A percentile compares a stretch with the other conserved stretches of the same genome.
These are phyloP conservation scores for Melanotaenia boesemani DNA, from an alignment of 2,797 vertebrate genomes.

Conservation along the genomic window DNA sequence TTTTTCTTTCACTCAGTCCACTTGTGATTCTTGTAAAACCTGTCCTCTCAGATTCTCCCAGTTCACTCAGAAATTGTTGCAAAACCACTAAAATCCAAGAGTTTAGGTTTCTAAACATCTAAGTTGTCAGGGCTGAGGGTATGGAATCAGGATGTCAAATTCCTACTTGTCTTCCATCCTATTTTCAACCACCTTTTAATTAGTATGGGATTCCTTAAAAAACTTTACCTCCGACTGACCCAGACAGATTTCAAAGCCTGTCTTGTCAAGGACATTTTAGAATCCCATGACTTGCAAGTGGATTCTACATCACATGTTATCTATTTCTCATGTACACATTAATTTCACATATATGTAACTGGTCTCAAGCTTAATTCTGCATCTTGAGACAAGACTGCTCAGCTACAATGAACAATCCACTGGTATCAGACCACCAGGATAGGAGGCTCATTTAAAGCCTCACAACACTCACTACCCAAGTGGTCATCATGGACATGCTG, in stretches of 20 bases:
- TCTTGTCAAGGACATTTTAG: background rate
- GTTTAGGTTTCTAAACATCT: background rate
- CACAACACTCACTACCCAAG: constrained; percentile 30
- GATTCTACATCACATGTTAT: background rate
- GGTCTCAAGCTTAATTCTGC: background rate
- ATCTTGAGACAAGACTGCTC: constrained; percentile 22
- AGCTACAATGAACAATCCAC: constrained; percentile 16
- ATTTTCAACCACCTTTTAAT: background rate
- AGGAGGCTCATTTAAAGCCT: constrained; percentile 30
- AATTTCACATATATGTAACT: background rate
- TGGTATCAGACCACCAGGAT: constrained; percentile 36
- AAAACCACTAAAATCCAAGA: background rate
- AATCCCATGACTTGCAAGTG: background rate
- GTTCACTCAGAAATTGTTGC: background rate
- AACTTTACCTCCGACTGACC: background rate
- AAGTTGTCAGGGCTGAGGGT: background rate
- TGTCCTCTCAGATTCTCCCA: background rate
- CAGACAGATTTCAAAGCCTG: background rate
- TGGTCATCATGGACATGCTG: constrained; percentile 40
- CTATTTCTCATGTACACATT: constrained; percentile 14
- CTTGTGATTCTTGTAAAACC: background rate
- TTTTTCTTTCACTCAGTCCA: background rate
- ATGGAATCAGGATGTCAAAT: constrained; percentile 10
- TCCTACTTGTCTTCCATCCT: background rate
- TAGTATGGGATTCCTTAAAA: background rate